Evolutionary conservation across 1,140 invertebrate species (phyloP).

Genomic region (Magallana gigas): DNA sequence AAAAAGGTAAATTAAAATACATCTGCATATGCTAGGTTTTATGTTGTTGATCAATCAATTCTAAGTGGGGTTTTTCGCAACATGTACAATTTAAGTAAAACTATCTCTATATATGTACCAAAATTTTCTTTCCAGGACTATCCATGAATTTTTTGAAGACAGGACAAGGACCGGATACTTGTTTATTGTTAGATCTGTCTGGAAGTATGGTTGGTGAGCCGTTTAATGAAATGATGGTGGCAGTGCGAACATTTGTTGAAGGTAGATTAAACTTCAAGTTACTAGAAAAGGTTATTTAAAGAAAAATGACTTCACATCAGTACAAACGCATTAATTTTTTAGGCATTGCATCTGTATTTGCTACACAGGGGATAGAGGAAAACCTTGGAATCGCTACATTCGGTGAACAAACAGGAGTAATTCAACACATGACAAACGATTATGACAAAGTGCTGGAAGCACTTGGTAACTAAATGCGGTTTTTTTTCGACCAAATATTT

Average conservation of each 20-base stretch:
- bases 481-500: not conserved
- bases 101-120: too few relatives aligned
- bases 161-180: constrained; percentile 11
- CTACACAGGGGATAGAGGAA: not conserved
- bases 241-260: not conserved
- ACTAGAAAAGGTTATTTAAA: not conserved
- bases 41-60: too few relatives aligned
- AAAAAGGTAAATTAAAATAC: too few relatives aligned
- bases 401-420: constrained; percentile 13
- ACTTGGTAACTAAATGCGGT: not conserved
- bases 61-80: too few relatives aligned
- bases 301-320: too few relatives aligned
- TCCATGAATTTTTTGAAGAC: not conserved
- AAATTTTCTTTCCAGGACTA: too few relatives aligned
- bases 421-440: constrained; percentile 40
- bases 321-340: too few relatives aligned
- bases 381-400: constrained; percentile 36
- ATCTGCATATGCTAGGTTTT: too few relatives aligned
- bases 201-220: constrained; percentile 42
- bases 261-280: not conserved
- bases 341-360: not conserved
- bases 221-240: constrained; percentile 43
- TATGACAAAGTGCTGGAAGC: not conserved
- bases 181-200: constrained; percentile 40
- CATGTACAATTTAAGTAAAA: too few relatives aligned